Evolutionary conservation across 1,140 invertebrate genomes (phyloP).

Genomic region (Eupristina koningsbergeri): DNA sequence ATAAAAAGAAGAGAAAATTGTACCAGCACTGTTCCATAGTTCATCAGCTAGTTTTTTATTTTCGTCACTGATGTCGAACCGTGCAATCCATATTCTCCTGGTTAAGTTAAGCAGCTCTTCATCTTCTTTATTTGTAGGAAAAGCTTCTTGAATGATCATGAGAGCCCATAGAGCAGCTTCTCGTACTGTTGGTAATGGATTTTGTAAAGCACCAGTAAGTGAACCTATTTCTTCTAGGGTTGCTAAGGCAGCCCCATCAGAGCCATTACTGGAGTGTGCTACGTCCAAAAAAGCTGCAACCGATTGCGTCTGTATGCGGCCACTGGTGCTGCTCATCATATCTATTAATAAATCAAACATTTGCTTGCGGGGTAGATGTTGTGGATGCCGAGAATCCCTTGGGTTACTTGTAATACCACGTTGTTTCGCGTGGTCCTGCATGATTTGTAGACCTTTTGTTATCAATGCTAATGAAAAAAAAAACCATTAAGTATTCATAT

Average conservation of each 20-base stretch:
- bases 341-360: constrained; percentile 87
- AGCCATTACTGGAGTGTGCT: constrained; percentile 80
- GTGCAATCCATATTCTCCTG: constrained; percentile 84
- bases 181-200: constrained; percentile 80
- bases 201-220: constrained; percentile 85
- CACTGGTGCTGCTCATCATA: constrained; percentile 81
- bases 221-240: constrained; percentile 82
- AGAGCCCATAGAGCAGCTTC: constrained; percentile 86
- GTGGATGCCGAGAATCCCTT: constrained; percentile 79
- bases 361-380: constrained; percentile 84
- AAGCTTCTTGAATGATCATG: constrained; percentile 77
- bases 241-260: constrained; percentile 77
- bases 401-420: constrained; percentile 70
- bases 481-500: background rate
- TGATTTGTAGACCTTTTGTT: constrained; percentile 79
- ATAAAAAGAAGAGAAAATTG: background rate
- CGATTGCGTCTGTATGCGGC: constrained; percentile 83
- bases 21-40: constrained; percentile 76
- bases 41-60: constrained; percentile 80
- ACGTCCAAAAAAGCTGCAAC: constrained; percentile 85
- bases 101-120: constrained; percentile 77
- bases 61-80: constrained; percentile 81
- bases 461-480: constrained; percentile 67
- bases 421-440: constrained; percentile 81
- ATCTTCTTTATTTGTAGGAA: constrained; percentile 78